Percentiles rank a stretch among this genome's conserved stretches.
Conservation (phyloP, 2,888 invertebrate species). For the Gnatocerus cornutus region DNA sequence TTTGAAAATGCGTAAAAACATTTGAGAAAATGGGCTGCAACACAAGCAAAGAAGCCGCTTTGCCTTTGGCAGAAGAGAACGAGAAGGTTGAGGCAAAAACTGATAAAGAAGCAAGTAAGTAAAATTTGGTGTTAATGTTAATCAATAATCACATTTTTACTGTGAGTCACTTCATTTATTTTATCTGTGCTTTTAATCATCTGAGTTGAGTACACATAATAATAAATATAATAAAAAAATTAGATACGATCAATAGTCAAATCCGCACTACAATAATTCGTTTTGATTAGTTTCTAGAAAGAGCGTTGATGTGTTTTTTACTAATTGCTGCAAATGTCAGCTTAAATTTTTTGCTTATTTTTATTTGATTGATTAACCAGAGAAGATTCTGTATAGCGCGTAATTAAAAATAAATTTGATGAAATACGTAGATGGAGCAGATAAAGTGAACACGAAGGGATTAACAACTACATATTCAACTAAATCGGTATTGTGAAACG, state of each 20-base stretch:
- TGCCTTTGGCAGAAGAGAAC: slow-evolving; percentile 65
- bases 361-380: neutral
- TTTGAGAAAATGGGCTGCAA: slow-evolving; percentile 75
- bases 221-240: too few species aligned
- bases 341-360: neutral
- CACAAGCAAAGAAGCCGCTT: slow-evolving; percentile 74
- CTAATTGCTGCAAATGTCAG: neutral
- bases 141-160: too few species aligned
- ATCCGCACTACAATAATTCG: too few species aligned
- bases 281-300: too few species aligned
- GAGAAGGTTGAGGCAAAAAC: slow-evolving; percentile 54
- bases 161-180: too few species aligned
- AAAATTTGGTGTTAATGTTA: slow-evolving; percentile 2
- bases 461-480: too few species aligned
- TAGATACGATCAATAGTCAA: too few species aligned
- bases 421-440: slow-evolving; percentile 1
- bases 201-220: too few species aligned
- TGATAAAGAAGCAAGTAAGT: slow-evolving; percentile 38
- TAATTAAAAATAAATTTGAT: neutral
- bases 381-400: neutral
- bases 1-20: neutral
- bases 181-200: too few species aligned
- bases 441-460: too few species aligned
- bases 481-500: too few species aligned
- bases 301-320: too few species aligned